phyloP scores from a whole-genome alignment of 2,113 vertebrate species.

The Ceuthmochares aereus region DNA sequence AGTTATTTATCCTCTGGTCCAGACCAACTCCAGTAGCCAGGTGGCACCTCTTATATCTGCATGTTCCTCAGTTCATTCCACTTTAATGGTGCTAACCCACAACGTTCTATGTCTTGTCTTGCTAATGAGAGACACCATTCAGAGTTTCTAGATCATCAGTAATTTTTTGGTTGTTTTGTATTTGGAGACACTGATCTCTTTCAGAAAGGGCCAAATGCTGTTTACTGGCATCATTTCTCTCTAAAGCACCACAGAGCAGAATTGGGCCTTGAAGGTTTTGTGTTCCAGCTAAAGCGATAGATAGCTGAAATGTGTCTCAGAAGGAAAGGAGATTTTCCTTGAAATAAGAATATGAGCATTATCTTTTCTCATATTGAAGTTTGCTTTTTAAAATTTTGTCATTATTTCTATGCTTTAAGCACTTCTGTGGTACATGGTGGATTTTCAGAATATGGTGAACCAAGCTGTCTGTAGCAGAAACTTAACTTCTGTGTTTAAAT shows the following conservation, averaged over 20 bases:
- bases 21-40: neutral
- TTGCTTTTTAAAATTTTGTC: neutral
- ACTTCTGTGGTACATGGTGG: neutral
- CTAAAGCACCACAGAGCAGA: neutral
- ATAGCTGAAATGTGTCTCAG: neutral
- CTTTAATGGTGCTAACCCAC: neutral
- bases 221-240: neutral
- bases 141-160: neutral
- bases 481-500: conserved; percentile 59
- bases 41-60: neutral
- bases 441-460: conserved; percentile 31
- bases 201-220: neutral
- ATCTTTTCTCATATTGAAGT: neutral
- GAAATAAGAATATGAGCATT: neutral
- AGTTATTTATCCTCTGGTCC: neutral
- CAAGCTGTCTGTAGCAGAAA: conserved; percentile 43
- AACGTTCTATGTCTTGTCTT: neutral
- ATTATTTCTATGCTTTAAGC: conserved; percentile 7
- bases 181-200: neutral
- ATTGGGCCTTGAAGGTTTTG: neutral
- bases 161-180: neutral
- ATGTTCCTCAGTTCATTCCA: fast-evolving
- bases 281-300: neutral
- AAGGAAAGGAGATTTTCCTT: neutral
- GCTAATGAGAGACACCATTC: neutral